These are phyloP conservation scores for Drosophila serrata DNA, from an alignment of 1,140 invertebrate genomes.

Conservation along the genomic window DNA sequence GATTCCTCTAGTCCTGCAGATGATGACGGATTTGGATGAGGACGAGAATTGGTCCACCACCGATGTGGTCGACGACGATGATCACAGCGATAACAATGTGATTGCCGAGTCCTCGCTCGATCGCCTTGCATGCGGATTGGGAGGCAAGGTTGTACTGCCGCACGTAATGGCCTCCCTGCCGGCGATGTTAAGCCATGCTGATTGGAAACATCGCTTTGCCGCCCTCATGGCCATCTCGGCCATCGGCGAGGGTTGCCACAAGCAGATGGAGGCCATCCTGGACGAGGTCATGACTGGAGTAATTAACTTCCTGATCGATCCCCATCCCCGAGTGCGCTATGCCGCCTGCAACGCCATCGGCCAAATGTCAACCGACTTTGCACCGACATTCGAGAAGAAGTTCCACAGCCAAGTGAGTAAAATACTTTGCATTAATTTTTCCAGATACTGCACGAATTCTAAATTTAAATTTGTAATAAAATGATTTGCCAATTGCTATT, in stretches of 20 bases:
- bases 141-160: conserved; percentile 97
- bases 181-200: conserved; percentile 92
- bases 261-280: conserved; percentile 98
- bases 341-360: conserved; percentile 99
- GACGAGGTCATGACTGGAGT: conserved; percentile 96
- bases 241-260: conserved; percentile 98
- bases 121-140: conserved; percentile 97
- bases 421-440: not conserved
- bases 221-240: conserved; percentile 99
- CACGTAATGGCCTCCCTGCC: conserved; percentile 95
- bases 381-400: conserved; percentile 98
- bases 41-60: conserved; percentile 90
- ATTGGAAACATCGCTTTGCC: conserved; percentile 96
- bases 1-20: conserved; percentile 94
- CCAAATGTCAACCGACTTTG: conserved; percentile 99
- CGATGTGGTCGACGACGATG: conserved; percentile 93
- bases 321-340: conserved; percentile 88
- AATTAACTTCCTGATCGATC: conserved; percentile 94
- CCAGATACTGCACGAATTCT: not conserved
- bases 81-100: conserved; percentile 95
- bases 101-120: conserved; percentile 98
- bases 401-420: conserved; percentile 92
- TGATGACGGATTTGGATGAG: conserved; percentile 98
- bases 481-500: not conserved
- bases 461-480: not conserved